phyloP scores from a whole-genome alignment of 2,888 invertebrate species.

The Isoperla grammatica region DNA sequence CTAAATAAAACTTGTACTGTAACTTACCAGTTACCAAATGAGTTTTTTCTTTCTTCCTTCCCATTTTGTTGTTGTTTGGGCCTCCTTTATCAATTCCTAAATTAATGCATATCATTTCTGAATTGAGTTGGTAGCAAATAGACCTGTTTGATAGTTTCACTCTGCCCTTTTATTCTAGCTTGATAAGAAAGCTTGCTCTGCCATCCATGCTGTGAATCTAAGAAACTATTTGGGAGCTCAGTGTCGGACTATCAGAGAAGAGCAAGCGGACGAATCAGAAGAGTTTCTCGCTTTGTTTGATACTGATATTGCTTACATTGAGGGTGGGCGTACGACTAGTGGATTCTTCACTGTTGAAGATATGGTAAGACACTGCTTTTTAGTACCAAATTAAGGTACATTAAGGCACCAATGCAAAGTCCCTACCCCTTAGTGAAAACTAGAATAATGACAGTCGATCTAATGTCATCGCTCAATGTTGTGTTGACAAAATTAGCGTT shows the following conservation, averaged over 20 bases:
- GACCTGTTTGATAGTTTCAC: too few relatives aligned
- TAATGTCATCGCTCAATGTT: too few relatives aligned
- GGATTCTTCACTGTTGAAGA: slow-evolving; percentile 97
- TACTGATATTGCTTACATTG: slow-evolving; percentile 86
- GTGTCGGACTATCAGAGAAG: slow-evolving; percentile 91
- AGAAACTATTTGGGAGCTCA: slow-evolving; percentile 92
- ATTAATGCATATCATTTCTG: not conserved
- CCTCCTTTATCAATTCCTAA: too few relatives aligned
- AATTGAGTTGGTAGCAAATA: not conserved
- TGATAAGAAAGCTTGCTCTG: slow-evolving; percentile 93
- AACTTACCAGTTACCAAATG: too few relatives aligned
- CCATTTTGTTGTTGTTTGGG: too few relatives aligned
- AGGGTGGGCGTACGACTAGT: slow-evolving; percentile 95
- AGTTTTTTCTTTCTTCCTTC: too few relatives aligned
- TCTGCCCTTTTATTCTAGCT: slow-evolving; percentile 51
- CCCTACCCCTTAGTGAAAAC: too few relatives aligned
- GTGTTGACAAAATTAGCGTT: too few relatives aligned
- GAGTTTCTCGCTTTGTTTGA: slow-evolving; percentile 93
- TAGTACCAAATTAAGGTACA: too few relatives aligned
- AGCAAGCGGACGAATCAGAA: slow-evolving; percentile 94
- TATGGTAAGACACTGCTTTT: slow-evolving; percentile 49
- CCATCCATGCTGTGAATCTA: slow-evolving; percentile 98
- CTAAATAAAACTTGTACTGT: too few relatives aligned
- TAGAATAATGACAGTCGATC: too few relatives aligned
- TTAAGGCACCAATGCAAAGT: too few relatives aligned